Evolutionary conservation across 2,888 invertebrate genomes (phyloP), one percentile per base, ranked within the genome.

Genomic region (Zeuzera pyrina): DNA sequence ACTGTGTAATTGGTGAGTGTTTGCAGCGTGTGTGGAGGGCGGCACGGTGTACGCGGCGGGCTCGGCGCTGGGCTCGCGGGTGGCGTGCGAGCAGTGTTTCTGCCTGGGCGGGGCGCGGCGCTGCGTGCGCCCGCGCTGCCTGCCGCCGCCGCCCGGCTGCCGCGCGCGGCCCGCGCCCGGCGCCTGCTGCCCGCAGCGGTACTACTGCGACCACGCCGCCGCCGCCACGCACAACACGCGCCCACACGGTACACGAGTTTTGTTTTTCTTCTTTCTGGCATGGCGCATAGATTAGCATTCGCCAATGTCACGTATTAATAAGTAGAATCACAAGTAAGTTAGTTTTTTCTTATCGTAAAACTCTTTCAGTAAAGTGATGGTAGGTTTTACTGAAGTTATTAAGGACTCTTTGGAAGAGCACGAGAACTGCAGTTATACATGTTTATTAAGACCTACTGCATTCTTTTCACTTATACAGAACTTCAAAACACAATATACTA

Each of bases 41-140:
- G 92, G 91, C 16, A 88, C 89, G 14, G 77, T 90, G 47, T 93
- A 89, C 70, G 90, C 88, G 11, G 90, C 91, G 29, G 93, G 93
- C 2, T 94, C 94, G 3, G 94, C 95, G 4, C 91, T 95, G 91
- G 86, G 88, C 44, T 88, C 91, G 3, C 87, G 88, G 11, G 87
- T 88, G 38, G 86, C 90, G n/a, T 95, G 95, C 74, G 91, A 93
- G 68, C 92, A 92, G 68, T 95, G 95, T 74, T 95, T 92, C 77
- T 95, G 95, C 61, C 88, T 92, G 48, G 79, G 85, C 15, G 92
- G 92, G 3, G 78, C 79, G 31, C 87, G 91, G 48, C 87, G 88
- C 49, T 95, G 95, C 69, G 90, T 94, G 32, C 86, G 89, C 41
- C 94, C 94, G 1, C 88, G 89, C 56, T 95, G 95, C 69, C 84